Evolutionary conservation across 1,140 invertebrate genomes (phyloP).

Genomic region (Stenopsyche tienmushanensis): DNA sequence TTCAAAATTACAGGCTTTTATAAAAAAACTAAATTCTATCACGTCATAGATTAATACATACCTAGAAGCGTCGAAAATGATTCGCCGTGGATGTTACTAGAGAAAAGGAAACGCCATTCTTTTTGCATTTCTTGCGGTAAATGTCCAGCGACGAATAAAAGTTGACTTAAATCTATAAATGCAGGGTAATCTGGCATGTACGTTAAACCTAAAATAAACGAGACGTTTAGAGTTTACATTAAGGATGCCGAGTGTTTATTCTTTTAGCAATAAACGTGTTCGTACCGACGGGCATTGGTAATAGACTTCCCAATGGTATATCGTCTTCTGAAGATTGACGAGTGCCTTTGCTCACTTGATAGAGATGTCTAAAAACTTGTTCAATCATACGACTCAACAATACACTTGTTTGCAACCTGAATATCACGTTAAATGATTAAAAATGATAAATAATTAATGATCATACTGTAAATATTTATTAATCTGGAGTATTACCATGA

Average conservation of each 20-base stretch:
- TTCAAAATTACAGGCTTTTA: background rate
- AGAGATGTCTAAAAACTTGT: conserved; percentile 57
- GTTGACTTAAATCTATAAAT: conserved; percentile 72
- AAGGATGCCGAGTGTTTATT: background rate
- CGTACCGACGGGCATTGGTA: conserved; percentile 49
- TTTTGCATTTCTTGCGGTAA: conserved; percentile 69
- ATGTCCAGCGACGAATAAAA: conserved; percentile 75
- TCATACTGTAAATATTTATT: too few species aligned
- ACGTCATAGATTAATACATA: conserved; percentile 23
- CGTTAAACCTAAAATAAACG: conserved; percentile 61
- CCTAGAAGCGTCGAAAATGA: conserved; percentile 79
- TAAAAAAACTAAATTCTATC: background rate
- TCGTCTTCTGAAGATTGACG: conserved; percentile 48
- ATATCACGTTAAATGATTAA: conserved; percentile 23
- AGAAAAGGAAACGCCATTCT: conserved; percentile 82
- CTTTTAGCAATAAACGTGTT: conserved; percentile 9
- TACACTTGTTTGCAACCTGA: conserved; percentile 48
- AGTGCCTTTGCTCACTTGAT: conserved; percentile 45
- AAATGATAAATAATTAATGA: background rate
- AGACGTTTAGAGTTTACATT: background rate
- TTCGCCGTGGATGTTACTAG: conserved; percentile 79
- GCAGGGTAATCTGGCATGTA: conserved; percentile 74
- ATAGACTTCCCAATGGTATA: conserved; percentile 43
- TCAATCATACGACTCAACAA: conserved; percentile 54
- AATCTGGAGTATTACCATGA: conserved; percentile 24